These are phyloP conservation scores for Neoniphon sammara DNA, from an alignment of 2,797 vertebrate species.

Conservation along the genomic window DNA sequence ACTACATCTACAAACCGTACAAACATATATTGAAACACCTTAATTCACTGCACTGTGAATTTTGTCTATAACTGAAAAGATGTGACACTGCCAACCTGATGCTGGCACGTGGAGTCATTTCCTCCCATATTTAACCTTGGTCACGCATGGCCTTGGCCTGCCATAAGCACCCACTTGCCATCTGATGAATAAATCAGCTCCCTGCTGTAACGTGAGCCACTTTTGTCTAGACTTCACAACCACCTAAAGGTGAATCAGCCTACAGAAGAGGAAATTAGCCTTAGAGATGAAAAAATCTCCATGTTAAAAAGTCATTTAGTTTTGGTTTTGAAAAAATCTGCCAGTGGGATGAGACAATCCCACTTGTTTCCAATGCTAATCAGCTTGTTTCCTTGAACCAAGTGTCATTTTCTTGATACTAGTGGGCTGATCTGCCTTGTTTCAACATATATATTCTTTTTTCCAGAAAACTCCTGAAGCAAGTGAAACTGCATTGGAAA, in stretches of 20 bases:
- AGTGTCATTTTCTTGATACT: too few species aligned
- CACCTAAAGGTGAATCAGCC: conserved; percentile 3
- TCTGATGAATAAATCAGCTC: neutral
- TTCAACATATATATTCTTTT: too few species aligned
- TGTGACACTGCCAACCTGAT: neutral
- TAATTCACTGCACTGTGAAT: conserved; percentile 35
- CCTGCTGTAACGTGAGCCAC: neutral
- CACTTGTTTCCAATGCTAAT: too few species aligned
- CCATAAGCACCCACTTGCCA: neutral
- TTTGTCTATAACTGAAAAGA: neutral
- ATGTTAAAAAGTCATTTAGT: too few species aligned
- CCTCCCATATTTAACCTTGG: conserved; percentile 24
- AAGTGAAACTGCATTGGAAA: too few species aligned
- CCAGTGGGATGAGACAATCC: too few species aligned
- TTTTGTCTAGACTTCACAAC: conserved; percentile 6
- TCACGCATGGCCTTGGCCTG: neutral
- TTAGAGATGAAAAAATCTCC: neutral
- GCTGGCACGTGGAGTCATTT: conserved; percentile 14
- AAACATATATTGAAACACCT: conserved; percentile 22
- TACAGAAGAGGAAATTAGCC: neutral
- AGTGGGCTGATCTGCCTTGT: too few species aligned
- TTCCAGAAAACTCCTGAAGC: too few species aligned
- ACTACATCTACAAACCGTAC: neutral
- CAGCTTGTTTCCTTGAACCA: too few species aligned
- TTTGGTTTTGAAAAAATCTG: neutral